A percentile compares a stretch with the other conserved stretches of the same genome.
phyloP scores from a whole-genome alignment of 2,888 invertebrate genomes.

The Gryllus longicercus region DNA sequence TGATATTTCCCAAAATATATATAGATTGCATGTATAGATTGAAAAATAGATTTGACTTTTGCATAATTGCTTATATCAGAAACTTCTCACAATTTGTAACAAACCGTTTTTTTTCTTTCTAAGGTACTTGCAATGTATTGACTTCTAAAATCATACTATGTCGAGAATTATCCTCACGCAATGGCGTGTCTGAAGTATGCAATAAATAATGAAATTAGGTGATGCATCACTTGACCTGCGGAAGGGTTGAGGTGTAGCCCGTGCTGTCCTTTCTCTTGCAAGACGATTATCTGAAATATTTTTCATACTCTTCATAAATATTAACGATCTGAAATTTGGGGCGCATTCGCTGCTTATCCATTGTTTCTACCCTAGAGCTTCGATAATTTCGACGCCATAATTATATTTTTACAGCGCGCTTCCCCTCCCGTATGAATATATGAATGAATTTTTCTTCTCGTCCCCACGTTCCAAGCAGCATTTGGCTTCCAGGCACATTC shows the following conservation, averaged over 20 bases:
- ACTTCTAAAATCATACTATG: too few relatives aligned
- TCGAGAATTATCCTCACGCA: too few relatives aligned
- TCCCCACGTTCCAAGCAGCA: not conserved
- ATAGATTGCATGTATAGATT: too few relatives aligned
- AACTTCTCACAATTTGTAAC: too few relatives aligned
- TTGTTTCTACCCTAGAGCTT: not conserved
- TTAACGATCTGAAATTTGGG: not conserved
- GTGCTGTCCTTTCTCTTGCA: not conserved
- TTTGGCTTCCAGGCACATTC: not conserved
- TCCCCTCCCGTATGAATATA: not conserved
- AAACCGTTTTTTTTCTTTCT: too few relatives aligned
- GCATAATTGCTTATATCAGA: too few relatives aligned
- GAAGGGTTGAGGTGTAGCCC: not conserved
- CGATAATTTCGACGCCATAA: constrained; percentile 6
- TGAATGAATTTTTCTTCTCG: constrained; percentile 1
- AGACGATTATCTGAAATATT: not conserved
- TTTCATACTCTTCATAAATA: constrained; percentile 17
- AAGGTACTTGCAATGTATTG: too few relatives aligned
- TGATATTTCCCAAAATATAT: too few relatives aligned
- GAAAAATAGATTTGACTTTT: too few relatives aligned
- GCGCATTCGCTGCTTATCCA: not conserved
- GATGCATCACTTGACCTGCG: not conserved
- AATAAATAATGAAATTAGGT: constrained; percentile 17
- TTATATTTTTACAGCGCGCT: not conserved
- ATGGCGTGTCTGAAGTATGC: not conserved